Evolutionary conservation across 1,140 invertebrate genomes (phyloP).

Genomic region (Samia ricini): DNA sequence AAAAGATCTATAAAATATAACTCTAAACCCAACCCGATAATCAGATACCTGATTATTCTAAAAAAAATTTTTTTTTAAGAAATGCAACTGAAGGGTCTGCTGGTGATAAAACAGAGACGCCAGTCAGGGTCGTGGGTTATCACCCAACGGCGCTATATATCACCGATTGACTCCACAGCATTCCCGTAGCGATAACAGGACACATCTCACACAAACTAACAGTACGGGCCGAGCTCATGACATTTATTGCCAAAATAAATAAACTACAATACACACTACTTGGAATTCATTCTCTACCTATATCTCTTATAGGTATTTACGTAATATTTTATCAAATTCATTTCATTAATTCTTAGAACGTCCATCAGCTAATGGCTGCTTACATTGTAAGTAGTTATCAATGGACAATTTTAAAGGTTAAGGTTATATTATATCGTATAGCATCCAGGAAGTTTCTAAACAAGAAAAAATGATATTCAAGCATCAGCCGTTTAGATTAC

Average conservation of each 20-base stretch:
- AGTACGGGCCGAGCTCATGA: not conserved
- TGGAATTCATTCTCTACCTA: not conserved
- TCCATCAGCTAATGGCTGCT: not conserved
- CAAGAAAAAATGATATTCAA: too few species aligned
- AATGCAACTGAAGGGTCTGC: not conserved
- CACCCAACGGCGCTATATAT: not conserved
- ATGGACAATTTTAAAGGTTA: not conserved
- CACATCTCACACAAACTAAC: not conserved
- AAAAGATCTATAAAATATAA: not conserved
- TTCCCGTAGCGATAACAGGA: not conserved
- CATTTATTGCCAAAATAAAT: constrained; percentile 1
- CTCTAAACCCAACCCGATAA: not conserved
- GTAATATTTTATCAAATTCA: not conserved
- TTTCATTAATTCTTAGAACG: not conserved
- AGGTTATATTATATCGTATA: too few species aligned
- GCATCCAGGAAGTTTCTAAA: too few species aligned
- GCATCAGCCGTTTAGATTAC: too few species aligned
- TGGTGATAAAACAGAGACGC: not conserved
- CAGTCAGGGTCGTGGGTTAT: not conserved
- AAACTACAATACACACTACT: not conserved
- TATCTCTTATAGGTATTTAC: not conserved
- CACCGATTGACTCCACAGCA: not conserved
- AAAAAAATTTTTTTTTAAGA: not conserved
- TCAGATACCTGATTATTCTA: not conserved
- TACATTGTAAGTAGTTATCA: not conserved